Percentiles rank a stretch among this genome's conserved stretches.
Conservation (phyloP, 2,113 vertebrate species). For the Antigone vipio region DNA sequence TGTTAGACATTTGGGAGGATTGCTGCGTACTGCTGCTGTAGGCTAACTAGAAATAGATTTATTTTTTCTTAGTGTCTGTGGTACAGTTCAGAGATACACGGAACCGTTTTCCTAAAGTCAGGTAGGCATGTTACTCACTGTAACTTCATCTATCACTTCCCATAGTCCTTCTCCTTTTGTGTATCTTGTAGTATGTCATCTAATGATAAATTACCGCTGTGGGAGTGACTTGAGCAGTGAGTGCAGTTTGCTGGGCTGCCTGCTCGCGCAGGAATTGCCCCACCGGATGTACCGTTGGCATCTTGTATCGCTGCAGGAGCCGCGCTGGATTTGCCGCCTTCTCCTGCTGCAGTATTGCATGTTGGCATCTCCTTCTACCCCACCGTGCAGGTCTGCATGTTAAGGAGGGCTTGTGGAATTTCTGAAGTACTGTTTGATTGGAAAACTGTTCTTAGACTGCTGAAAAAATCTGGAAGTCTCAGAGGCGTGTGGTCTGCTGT, state of each 20-base stretch:
- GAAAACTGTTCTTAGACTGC: not conserved
- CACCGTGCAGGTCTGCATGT: accelerated
- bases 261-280: not conserved
- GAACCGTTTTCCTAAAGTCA: not conserved
- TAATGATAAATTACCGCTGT: accelerated
- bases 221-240: not conserved
- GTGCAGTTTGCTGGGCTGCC: not conserved
- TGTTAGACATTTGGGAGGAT: not conserved
- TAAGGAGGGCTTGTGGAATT: not conserved
- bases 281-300: not conserved
- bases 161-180: not conserved
- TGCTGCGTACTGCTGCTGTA: not conserved
- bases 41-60: not conserved
- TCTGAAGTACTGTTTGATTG: not conserved
- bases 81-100: not conserved
- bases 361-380: not conserved
- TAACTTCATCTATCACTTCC: not conserved
- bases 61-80: not conserved
- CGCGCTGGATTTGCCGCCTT: accelerated
- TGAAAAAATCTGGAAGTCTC: not conserved
- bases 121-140: not conserved
- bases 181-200: not conserved
- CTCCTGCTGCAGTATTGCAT: accelerated
- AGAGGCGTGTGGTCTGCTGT: not conserved
- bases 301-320: not conserved